These are phyloP conservation scores for Gallinago undulata DNA, from an alignment of 2,113 vertebrate species.

Conservation along the genomic window DNA sequence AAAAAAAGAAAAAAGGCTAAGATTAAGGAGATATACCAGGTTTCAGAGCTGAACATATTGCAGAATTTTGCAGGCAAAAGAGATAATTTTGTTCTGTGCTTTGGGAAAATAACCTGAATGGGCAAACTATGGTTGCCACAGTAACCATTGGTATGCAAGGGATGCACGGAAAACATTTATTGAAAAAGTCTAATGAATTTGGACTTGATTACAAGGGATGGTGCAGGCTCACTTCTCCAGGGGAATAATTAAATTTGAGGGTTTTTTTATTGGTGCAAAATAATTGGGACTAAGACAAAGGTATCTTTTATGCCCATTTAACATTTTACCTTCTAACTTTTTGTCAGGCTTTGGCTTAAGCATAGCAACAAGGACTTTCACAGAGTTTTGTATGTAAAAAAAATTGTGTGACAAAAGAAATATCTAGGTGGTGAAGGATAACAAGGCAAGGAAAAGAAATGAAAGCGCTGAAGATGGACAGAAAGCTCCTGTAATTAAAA, in stretches of 20 bases:
- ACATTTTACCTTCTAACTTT: background rate
- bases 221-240: background rate
- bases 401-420: background rate
- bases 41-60: background rate
- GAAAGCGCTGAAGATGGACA: background rate
- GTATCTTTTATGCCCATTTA: background rate
- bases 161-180: background rate
- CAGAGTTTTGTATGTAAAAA: background rate
- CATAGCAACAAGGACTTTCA: background rate
- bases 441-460: background rate
- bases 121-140: background rate
- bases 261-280: background rate
- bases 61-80: background rate
- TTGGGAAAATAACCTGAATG: constrained; percentile 11
- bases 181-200: constrained; percentile 28
- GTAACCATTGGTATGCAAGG: constrained; percentile 4
- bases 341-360: background rate
- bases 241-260: background rate
- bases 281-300: background rate
- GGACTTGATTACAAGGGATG: background rate
- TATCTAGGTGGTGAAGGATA: background rate
- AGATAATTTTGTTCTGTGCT: background rate
- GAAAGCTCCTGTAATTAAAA: background rate
- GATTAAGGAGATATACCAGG: background rate
- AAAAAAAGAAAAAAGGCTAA: background rate